Evolutionary conservation across 1,140 invertebrate genomes (phyloP).

Genomic region (Spodoptera litura): DNA sequence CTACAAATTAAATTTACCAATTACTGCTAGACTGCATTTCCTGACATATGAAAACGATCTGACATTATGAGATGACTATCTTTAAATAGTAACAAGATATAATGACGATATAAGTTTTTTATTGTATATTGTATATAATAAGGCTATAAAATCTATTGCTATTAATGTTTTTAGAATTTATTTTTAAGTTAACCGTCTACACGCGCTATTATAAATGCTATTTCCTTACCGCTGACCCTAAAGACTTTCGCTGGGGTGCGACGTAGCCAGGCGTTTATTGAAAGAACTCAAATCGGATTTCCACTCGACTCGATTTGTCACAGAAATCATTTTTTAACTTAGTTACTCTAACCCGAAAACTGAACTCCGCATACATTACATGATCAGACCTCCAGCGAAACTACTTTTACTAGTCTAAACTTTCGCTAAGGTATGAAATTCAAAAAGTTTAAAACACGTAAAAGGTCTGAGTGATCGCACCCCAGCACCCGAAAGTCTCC

Average conservation of each 20-base stretch:
- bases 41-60: not conserved
- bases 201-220: constrained; percentile 10
- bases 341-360: too few relatives aligned
- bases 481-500: not conserved
- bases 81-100: not conserved
- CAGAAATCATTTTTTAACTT: too few relatives aligned
- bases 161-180: constrained; percentile 4
- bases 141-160: constrained; percentile 36
- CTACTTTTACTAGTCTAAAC: too few relatives aligned
- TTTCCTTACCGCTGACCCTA: not conserved
- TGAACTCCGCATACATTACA: too few relatives aligned
- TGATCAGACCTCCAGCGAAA: too few relatives aligned
- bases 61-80: not conserved
- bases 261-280: not conserved
- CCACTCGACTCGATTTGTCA: too few relatives aligned
- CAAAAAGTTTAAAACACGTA: too few relatives aligned
- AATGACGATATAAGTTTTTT: not conserved
- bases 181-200: constrained; percentile 1
- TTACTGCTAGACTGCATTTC: not conserved
- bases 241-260: not conserved
- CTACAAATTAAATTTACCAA: not conserved
- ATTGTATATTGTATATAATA: constrained; percentile 22
- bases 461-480: not conserved
- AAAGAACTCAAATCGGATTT: not conserved
- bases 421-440: too few relatives aligned